phyloP scores from a whole-genome alignment of 2,113 vertebrate genomes.

The Brachypteracias leptosomus region DNA sequence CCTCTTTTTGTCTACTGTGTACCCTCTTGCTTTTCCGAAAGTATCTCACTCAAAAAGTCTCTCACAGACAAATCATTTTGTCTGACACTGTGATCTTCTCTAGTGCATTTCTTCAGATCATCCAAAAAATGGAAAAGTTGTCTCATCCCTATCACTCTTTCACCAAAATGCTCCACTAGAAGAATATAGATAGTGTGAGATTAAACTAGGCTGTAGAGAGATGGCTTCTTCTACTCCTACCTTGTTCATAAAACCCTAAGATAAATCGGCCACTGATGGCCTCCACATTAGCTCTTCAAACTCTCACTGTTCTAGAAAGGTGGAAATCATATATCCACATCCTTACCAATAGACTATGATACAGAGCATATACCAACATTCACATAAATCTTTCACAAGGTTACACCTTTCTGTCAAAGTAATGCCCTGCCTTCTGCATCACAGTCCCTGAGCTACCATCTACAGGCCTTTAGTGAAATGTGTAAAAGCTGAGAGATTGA shows the following conservation, averaged over 20 bases:
- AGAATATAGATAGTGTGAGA: conserved; percentile 15
- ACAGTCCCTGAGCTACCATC: neutral
- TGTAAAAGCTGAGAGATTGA: neutral
- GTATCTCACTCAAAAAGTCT: neutral
- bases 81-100: neutral
- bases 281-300: conserved; percentile 19
- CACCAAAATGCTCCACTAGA: neutral
- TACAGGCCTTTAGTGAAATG: neutral
- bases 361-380: neutral
- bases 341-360: neutral
- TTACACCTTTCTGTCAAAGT: neutral
- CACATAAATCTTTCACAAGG: neutral
- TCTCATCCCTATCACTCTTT: neutral
- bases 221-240: neutral
- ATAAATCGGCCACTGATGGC: conserved; percentile 16
- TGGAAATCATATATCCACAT: neutral
- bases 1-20: neutral
- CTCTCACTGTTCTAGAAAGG: neutral
- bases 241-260: conserved; percentile 7
- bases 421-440: neutral
- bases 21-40: neutral
- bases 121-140: conserved; percentile 20
- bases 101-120: conserved; percentile 6
- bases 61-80: conserved; percentile 25
- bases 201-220: conserved; percentile 5